These are phyloP conservation scores for Meandrina meandrites DNA, from an alignment of 92 coral and sea anemone genomes.

Conservation along the genomic window DNA sequence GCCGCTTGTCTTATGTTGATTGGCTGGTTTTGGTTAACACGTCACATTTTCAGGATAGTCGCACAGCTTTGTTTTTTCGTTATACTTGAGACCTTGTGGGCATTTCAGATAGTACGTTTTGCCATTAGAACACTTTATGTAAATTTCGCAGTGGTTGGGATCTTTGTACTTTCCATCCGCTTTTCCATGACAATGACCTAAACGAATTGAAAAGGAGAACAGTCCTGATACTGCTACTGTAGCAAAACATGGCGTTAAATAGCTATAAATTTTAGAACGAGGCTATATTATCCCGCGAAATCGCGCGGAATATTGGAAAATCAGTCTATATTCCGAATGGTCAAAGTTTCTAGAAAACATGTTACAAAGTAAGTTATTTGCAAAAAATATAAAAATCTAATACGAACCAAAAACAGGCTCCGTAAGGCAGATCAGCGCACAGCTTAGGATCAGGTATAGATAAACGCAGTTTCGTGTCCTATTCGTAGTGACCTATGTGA, in stretches of 20 bases:
- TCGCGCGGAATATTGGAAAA: neutral
- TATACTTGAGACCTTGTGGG: conserved; percentile 48
- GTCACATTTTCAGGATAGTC: conserved; percentile 49
- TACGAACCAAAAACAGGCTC: neutral
- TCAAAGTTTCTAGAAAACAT: too few relatives aligned
- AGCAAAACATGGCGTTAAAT: too few relatives aligned
- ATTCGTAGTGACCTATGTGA: neutral
- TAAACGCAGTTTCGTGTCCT: neutral
- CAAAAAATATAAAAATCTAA: neutral
- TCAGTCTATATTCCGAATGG: neutral
- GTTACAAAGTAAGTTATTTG: too few relatives aligned
- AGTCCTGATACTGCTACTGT: too few relatives aligned
- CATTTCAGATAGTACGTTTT: conserved; percentile 41
- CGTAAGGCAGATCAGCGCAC: neutral
- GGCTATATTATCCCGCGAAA: too few relatives aligned
- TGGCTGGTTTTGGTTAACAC: neutral
- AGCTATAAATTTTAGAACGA: too few relatives aligned
- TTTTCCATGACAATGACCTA: conserved; percentile 24
- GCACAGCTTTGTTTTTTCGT: conserved; percentile 38
- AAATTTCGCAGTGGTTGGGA: conserved; percentile 55
- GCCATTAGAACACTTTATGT: conserved; percentile 54
- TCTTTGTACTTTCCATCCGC: conserved; percentile 56
- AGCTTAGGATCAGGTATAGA: neutral
- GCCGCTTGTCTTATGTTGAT: too few relatives aligned
- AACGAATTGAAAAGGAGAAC: neutral